phyloP scores from a whole-genome alignment of 2,113 vertebrate species.

The Carassius gibelio region DNA sequence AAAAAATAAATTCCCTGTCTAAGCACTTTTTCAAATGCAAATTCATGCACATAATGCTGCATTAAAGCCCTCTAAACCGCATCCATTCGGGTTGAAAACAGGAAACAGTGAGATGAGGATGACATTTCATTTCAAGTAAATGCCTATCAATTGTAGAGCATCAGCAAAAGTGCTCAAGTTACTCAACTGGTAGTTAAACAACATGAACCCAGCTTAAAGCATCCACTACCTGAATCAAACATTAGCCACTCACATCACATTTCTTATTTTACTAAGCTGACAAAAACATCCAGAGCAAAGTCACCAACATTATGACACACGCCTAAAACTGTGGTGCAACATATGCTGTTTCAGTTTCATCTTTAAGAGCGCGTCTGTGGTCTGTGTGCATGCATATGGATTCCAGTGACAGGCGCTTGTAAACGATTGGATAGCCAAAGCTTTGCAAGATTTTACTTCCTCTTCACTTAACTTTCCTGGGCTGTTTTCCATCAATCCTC shows the following conservation, averaged over 20 bases:
- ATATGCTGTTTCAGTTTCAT: slow-evolving; percentile 35
- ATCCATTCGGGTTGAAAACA: slow-evolving; percentile 63
- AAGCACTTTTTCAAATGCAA: slow-evolving; percentile 68
- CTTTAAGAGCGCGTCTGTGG: not conserved
- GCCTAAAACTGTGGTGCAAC: slow-evolving; percentile 16
- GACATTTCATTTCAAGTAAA: slow-evolving; percentile 54
- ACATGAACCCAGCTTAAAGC: not conserved
- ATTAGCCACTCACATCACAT: not conserved
- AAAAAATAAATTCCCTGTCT: slow-evolving; percentile 59
- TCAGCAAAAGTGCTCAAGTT: slow-evolving; percentile 53
- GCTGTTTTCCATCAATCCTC: slow-evolving; percentile 37
- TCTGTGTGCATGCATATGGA: not conserved
- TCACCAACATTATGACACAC: slow-evolving; percentile 14
- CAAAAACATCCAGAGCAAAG: not conserved
- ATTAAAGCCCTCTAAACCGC: slow-evolving; percentile 67
- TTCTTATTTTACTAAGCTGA: slow-evolving; percentile 16
- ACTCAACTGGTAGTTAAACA: slow-evolving; percentile 17
- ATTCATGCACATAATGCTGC: slow-evolving; percentile 54
- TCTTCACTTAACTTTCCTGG: slow-evolving; percentile 46
- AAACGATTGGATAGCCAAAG: not conserved
- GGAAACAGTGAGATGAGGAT: slow-evolving; percentile 56
- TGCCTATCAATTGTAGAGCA: slow-evolving; percentile 42
- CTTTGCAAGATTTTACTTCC: slow-evolving; percentile 25
- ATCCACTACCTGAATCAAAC: not conserved
- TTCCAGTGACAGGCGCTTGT: not conserved